Evolutionary conservation across 2,797 vertebrate genomes (phyloP), one percentile per base, ranked within the genome.

Genomic region (Microctenopoma steveboyesi): DNA sequence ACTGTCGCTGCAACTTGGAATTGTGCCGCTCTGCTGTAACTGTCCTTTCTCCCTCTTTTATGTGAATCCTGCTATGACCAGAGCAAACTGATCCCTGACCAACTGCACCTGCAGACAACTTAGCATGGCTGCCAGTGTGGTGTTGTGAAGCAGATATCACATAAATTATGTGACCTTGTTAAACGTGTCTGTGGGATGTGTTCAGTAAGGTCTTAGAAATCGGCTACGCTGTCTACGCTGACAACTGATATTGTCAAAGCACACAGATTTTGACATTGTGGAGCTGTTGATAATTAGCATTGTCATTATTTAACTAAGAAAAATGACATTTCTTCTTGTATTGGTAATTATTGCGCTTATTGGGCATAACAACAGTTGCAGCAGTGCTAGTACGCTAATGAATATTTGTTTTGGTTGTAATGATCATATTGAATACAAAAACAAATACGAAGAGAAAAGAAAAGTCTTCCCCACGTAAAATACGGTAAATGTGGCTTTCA

Each of bases 401-500:
- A 25, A 9, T 51, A 5, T 40, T 43, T n/a, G 10, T 46, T 28
- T 15, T 13, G 18, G 42, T 33, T 28, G 11, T 27, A 39, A 48
- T 55, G 14, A 11, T 67, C 5, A 4, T 25, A 13, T 57, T 72
- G 46, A 65, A 69, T 22, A 55, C 68, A 62, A 25, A 12, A 58
- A 49, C 64, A 46, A 65, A 78, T 15, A 30, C 4, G 30, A 33
- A 33, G 6, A 33, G 30, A 33, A 35, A 35, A 35, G 33, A 35
- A 35, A 35, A 35, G 33, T 35, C 1, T 35, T 35, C 27, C 27
- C 14, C 64, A 40, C 33, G 13, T 48, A 40, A 25, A 37, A 62
- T 52, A 64, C 51, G 39, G 10, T 1, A 5, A 54, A 47, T 43
- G 58, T 68, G 46, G 18, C 27, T 77, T 75, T 85, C 87, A 35